Evolutionary conservation across 2,113 vertebrate species (phyloP), one percentile per base, ranked within the genome.

Genomic region (Zeus faber): DNA sequence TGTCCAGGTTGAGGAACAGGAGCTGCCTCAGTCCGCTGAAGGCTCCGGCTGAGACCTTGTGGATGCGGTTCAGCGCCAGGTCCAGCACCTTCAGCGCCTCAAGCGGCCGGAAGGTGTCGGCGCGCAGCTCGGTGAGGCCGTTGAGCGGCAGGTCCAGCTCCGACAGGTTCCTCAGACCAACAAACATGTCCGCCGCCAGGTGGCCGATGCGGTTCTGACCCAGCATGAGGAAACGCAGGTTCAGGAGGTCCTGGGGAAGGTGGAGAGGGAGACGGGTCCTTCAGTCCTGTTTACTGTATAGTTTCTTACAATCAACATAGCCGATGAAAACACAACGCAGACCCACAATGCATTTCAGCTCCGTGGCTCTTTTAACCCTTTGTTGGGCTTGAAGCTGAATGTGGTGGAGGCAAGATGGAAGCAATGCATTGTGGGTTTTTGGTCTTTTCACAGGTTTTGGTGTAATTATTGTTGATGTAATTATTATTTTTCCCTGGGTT

Each of bases 161-260:
- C 4, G 88, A 88, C 40, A 91, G 74, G 60, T 90, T 91, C 62
- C 70, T 86, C 77, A 90, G 70, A 14, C 88, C 89, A 0, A 49
- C 40, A 45, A 91, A 91, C 64, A 87, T 86, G 9, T 80, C 83
- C 6, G 87, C 45, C 54, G 77, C 83, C 24, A 92, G 46, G 10
- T 16, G 47, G 2, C 73, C 51, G 26, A 91, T 87, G 59, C 83
- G 84, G 69, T 91, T 92, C 44, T 89, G 85, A 6, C 89, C 88
- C 67, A 90, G 65, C 87, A 91, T 86, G 31, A 91, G 85, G 58
- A 91, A 91, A 21, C 87, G 85, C 7, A 91, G 87, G 66, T 86
- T 90, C 24, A 85, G 67, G 16, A 91, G 86, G 41, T 89, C 86
- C 82, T 86, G 14, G 4, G 60, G n/a, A 65, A 1, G 60, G 11